These are phyloP conservation scores for Cephus nigrinus DNA, from an alignment of 2,888 invertebrate species.

Conservation along the genomic window DNA sequence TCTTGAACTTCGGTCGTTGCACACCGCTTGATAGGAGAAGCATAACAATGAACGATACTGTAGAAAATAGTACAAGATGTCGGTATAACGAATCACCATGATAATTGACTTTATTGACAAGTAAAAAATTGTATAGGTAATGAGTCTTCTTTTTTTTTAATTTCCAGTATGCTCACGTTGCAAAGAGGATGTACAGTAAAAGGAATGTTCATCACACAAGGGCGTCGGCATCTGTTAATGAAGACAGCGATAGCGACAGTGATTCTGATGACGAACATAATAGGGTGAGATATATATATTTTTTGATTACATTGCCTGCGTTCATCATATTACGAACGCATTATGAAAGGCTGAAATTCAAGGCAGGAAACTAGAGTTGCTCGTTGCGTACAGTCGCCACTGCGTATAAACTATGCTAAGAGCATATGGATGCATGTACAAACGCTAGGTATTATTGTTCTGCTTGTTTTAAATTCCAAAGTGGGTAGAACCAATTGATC, in stretches of 20 bases:
- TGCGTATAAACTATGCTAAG: not conserved
- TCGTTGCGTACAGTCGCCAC: not conserved
- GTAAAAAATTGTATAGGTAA: not conserved
- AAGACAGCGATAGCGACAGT: constrained; percentile 70
- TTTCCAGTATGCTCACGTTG: constrained; percentile 38
- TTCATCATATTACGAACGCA: not conserved
- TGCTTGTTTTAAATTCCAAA: not conserved
- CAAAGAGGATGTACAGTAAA: constrained; percentile 50
- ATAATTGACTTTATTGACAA: not conserved
- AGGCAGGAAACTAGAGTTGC: not conserved
- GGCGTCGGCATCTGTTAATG: constrained; percentile 35
- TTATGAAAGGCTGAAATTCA: not conserved
- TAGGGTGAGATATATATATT: constrained; percentile 62
- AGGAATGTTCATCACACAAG: constrained; percentile 50
- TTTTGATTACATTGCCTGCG: not conserved
- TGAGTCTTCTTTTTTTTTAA: not conserved
- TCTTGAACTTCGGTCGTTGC: not conserved
- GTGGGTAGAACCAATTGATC: not conserved
- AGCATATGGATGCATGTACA: not conserved
- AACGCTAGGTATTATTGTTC: not conserved
- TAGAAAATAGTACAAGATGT: too few relatives aligned
- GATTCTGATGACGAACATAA: constrained; percentile 72
- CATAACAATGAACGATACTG: too few relatives aligned
- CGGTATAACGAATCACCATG: not conserved
- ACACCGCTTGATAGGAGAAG: too few relatives aligned